Percentiles rank a stretch among this genome's conserved stretches.
These are phyloP conservation scores for Spicauda simplicius DNA, from an alignment of 2,888 invertebrate genomes.

Conservation along the genomic window DNA sequence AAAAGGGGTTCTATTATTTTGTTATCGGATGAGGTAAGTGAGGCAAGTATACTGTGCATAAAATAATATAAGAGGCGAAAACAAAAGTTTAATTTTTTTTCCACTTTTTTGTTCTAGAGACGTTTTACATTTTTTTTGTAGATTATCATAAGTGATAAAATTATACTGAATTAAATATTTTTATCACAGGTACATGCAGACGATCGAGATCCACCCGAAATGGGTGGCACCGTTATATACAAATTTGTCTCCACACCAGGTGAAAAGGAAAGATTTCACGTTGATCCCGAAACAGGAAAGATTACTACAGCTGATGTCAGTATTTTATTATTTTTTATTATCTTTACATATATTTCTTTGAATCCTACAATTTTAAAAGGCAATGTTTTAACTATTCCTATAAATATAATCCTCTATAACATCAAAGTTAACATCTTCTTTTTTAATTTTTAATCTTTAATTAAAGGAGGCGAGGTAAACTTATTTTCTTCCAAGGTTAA, in stretches of 20 bases:
- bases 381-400: neutral
- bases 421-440: too few relatives aligned
- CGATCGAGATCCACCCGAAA: slow-evolving; percentile 90
- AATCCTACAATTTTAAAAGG: neutral
- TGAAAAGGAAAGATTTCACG: slow-evolving; percentile 91
- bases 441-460: neutral
- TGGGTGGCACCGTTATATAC: slow-evolving; percentile 93
- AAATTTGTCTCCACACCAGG: slow-evolving; percentile 91
- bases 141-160: neutral
- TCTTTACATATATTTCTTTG: neutral
- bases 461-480: slow-evolving; percentile 41
- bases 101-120: too few relatives aligned
- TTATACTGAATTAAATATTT: slow-evolving; percentile 1
- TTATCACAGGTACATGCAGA: slow-evolving; percentile 87
- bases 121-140: too few relatives aligned
- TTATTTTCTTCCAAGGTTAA: neutral
- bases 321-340: slow-evolving; percentile 47
- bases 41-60: too few relatives aligned
- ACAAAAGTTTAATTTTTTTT: too few relatives aligned
- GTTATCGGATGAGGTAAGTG: too few relatives aligned
- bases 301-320: slow-evolving; percentile 90
- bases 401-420: too few relatives aligned
- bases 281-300: slow-evolving; percentile 90
- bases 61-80: too few relatives aligned
- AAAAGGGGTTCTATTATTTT: too few relatives aligned